Evolutionary conservation across 92 coral and sea anemone genomes (phyloP), one percentile per base, ranked within the genome.

Genomic region (Actinostola sp.): DNA sequence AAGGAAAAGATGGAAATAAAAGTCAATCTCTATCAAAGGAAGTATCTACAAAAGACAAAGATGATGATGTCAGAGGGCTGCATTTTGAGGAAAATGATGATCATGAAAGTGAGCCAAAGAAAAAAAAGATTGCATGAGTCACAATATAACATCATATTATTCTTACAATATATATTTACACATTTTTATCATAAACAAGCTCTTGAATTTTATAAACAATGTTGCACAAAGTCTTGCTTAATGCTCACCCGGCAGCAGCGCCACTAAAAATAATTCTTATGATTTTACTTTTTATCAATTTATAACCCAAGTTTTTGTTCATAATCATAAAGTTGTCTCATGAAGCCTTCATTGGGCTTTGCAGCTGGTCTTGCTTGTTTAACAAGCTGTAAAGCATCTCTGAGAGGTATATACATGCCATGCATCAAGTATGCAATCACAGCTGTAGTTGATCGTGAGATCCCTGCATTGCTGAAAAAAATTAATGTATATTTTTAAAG

Each of bases 331-430:
- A 94, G 92, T 76, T 94, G 98, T 65, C 29, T 61, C 66, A 86
- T 77, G 67, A 94, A 94, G 6, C 98, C 98, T 33, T 82, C 87
- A 70, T 94, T 94, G 53, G 98, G 98, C 52, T 78, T 91, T 20
- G 83, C 92, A 55, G 78, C 78, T 17, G 98, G 97, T 76, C 97
- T 78, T 48, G 86, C 89, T 20, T 63, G 63, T 59, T 72, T 92
- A 4, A 94, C 90, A 20, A 70, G 66, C 14, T 70, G 32, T 65
- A 85, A 52, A 21, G 98, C 89, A 42, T 91, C 73, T 19, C 77
- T 76, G 63, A 94, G 54, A 0, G 79, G 33, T 32, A 77, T n/a
- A 35, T 61, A 78, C 52, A 76, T 68, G 41, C 86, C 49, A 27
- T 54, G 56, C 98, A 94, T 94, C 63, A 94, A 72, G 70, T 79